phyloP scores from a whole-genome alignment of 2,797 vertebrate species.

The Glossophaga mutica region DNA sequence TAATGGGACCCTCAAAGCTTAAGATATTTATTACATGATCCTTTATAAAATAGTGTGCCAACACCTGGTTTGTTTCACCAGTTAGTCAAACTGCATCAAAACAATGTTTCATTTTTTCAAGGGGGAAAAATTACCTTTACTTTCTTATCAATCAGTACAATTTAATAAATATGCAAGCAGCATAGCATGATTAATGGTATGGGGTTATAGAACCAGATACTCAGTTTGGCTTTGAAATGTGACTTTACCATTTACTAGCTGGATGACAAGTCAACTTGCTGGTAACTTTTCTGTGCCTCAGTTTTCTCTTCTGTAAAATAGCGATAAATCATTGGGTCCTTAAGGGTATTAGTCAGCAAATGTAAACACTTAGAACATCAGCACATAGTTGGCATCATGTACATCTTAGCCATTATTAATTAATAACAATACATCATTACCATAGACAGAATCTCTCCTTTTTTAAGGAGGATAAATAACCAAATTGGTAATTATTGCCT shows the following conservation, averaged over 20 bases:
- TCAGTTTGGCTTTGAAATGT: not conserved
- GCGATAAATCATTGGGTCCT: not conserved
- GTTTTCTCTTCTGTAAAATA: slow-evolving; percentile 18
- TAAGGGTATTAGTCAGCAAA: not conserved
- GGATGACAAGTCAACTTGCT: not conserved
- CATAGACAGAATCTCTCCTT: not conserved
- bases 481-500: not conserved
- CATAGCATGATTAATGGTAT: not conserved
- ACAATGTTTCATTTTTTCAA: not conserved
- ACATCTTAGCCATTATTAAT: not conserved
- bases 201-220: not conserved
- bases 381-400: not conserved
- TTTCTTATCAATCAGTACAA: not conserved
- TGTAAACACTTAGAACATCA: not conserved
- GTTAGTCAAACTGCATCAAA: not conserved
- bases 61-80: not conserved
- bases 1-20: not conserved
- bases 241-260: not conserved
- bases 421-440: not conserved
- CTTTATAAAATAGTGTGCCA: not conserved
- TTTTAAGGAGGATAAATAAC: not conserved
- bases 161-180: not conserved
- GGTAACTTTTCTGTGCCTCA: not conserved
- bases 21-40: not conserved
- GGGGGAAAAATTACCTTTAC: not conserved